Percentiles rank a stretch among this genome's conserved stretches.
Evolutionary conservation across 2,888 invertebrate genomes (phyloP).

Genomic region (Coecobrya sp.): DNA sequence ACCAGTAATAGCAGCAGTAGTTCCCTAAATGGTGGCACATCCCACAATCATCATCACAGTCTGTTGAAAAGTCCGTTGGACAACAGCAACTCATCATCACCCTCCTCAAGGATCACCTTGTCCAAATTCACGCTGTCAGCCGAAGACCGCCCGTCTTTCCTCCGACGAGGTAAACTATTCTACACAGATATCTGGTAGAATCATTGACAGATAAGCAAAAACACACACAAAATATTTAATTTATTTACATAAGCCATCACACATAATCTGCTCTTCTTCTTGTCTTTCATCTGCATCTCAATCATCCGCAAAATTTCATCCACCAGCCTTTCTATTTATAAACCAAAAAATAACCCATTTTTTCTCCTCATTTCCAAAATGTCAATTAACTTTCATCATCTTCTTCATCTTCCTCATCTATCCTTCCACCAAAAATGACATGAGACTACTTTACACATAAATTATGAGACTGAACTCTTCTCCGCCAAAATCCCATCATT

Average conservation of each 20-base stretch:
- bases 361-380: constrained; percentile 3
- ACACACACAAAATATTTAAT: not conserved
- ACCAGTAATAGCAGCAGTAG: not conserved
- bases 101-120: constrained; percentile 76
- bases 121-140: constrained; percentile 86
- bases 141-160: constrained; percentile 86
- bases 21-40: constrained; percentile 8
- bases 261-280: not conserved
- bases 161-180: constrained; percentile 86
- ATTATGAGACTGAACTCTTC: not conserved
- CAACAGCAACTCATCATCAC: constrained; percentile 19
- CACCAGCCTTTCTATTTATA: constrained; percentile 53
- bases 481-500: not conserved
- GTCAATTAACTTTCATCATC: constrained; percentile 14
- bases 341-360: not conserved
- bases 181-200: constrained; percentile 86
- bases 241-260: not conserved
- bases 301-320: constrained; percentile 6
- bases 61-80: constrained; percentile 55
- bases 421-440: not conserved
- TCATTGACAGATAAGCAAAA: not conserved
- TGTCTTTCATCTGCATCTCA: not conserved
- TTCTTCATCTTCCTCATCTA: not conserved
- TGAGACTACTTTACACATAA: not conserved
- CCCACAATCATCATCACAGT: not conserved